Evolutionary conservation across 2,113 vertebrate species (phyloP), one percentile per base, ranked within the genome.

Genomic region (Corythoichthys intestinalis): DNA sequence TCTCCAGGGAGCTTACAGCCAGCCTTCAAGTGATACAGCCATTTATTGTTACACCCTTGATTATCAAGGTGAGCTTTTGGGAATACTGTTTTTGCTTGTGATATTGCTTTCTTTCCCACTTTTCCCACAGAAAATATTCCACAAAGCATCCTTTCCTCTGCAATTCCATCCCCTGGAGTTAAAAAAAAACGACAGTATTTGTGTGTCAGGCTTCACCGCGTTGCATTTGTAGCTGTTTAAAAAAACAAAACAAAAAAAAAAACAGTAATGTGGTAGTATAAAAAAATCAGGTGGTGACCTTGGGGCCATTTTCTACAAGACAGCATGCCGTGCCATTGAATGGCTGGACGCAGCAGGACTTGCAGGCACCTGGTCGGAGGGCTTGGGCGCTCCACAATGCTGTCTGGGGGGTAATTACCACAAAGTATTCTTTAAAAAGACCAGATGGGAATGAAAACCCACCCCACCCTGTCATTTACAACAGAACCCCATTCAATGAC

Each of bases 351-450:
- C 96, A 96, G 96, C 95, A 91, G 95, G 95, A 84, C 91, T 92
- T 84, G 91, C 92, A 92, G 94, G 94, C 97, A 98, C 97, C 97
- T 98, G 97, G 95, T 94, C 86, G 94, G 94, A 94, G 91, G 91
- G 94, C 92, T 93, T 79, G 82, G 91, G 90, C 44, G 86, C 92
- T 91, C 73, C 90, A 94, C 95, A 94, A 95, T 95, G 95, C 96
- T 94, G 98, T 97, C 95, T 97, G 95, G 95, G 86, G 92, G 94
- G 94, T 96, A 98, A 98, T 98, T 98, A 98, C 94, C 85, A 91
- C 95, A 95, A 98, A 95, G 95, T 98, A 96, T 95, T 98, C 96
- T 98, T 96, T 95, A 94, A 91, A 90, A 96, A 92, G 94, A 95
- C 95, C 96, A 98, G 97, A 98, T 98, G 97, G 93, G 93, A 77